Evolutionary conservation across 2,888 invertebrate species (phyloP), one percentile per base, ranked within the genome.

Genomic region (Polydrusus cervinus): DNA sequence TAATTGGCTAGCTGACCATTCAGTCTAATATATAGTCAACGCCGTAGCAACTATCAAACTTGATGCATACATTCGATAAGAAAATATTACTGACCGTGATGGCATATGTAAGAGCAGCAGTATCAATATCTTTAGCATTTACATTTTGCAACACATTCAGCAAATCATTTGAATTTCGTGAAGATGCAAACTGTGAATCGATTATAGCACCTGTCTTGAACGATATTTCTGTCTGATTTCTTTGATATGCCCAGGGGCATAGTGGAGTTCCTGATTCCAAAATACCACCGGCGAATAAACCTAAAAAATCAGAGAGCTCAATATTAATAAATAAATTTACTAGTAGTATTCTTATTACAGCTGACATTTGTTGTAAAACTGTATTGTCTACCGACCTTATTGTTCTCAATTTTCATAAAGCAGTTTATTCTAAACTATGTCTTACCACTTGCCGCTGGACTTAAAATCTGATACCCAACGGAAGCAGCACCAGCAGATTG

Each of bases 231-330:
- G 71, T 71, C 57, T 75, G 71, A 51, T 75, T 71, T 40, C 71
- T 75, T 61, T 75, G 70, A 25, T 66, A 79, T 71, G 77, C 71
- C 62, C 75, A 76, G 0, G 76, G 73, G 16, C 57, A 40, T 47
- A 71, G 40, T 10, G 71, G 0, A 2, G 76, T 62, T 6, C 71
- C 71, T 10, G 69, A 65, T 57, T 68, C 68, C 18, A 65, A 53
- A 1, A 76, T 76, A n/a, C 64, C 76, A n/a, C 61, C 72, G n/a
- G 20, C n/a, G 53, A 72, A 72, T 49, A 76, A 68, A n/a, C 75
- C 75, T 75, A 70, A 53, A 74, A 60, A 67, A 9, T 9, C n/a
- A 40, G 10, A 40, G 7, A 40, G 11, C 40, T 13, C 8, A 40
- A 25, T 25, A 25, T 3, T 3, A 25, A 25, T 3, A 25, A 25